These are phyloP conservation scores for Apamea crenata DNA, from an alignment of 2,888 invertebrate species.

Conservation along the genomic window DNA sequence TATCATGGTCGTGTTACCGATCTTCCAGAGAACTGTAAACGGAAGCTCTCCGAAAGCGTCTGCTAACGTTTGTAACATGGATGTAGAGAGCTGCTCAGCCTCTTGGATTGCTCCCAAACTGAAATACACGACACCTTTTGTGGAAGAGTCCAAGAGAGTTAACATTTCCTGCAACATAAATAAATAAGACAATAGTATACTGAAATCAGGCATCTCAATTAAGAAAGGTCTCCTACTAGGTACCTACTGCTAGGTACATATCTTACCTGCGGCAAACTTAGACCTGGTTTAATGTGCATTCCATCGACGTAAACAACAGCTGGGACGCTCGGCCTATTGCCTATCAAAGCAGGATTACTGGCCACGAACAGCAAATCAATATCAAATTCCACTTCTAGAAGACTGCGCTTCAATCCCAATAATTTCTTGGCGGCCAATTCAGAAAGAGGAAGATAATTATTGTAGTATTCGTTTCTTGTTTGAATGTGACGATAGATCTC, in stretches of 20 bases:
- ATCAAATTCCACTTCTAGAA: constrained; percentile 83
- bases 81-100: constrained; percentile 81
- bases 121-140: constrained; percentile 87
- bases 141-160: constrained; percentile 80
- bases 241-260: not conserved
- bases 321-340: constrained; percentile 84
- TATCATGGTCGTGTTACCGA: constrained; percentile 83
- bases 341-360: constrained; percentile 81
- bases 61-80: constrained; percentile 81
- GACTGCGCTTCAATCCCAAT: constrained; percentile 78
- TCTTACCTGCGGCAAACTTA: constrained; percentile 79
- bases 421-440: constrained; percentile 83
- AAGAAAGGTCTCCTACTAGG: no score
- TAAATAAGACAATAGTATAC: not conserved
- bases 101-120: constrained; percentile 89
- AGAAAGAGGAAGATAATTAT: constrained; percentile 79
- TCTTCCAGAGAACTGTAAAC: constrained; percentile 89
- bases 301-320: constrained; percentile 82
- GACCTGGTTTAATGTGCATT: constrained; percentile 83
- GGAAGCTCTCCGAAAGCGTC: constrained; percentile 87
- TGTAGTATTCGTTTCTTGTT: constrained; percentile 82
- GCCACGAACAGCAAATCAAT: constrained; percentile 86
- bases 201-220: not conserved
- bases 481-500: constrained; percentile 80
- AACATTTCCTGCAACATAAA: constrained; percentile 79